Evolutionary conservation across 1,140 invertebrate genomes (phyloP).

Genomic region (Apis florea): DNA sequence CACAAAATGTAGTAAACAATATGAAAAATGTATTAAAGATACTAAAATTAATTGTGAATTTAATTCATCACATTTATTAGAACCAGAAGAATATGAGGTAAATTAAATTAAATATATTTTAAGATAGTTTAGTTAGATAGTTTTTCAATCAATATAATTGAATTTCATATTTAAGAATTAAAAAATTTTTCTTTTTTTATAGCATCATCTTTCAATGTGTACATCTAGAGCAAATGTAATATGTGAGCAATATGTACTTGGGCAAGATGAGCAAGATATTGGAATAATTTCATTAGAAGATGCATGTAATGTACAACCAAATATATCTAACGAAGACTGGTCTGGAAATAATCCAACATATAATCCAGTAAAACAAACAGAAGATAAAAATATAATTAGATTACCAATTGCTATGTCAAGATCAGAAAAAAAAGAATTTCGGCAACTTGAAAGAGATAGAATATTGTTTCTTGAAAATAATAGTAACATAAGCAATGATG

Average conservation of each 20-base stretch:
- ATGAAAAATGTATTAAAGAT: background rate
- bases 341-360: constrained; percentile 1
- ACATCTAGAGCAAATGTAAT: background rate
- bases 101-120: background rate
- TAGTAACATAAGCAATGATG: background rate
- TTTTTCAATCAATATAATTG: background rate
- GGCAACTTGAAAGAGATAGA: constrained; percentile 19
- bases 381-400: constrained; percentile 20
- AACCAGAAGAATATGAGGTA: constrained; percentile 1
- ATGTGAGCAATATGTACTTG: background rate
- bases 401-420: constrained; percentile 22
- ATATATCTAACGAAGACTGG: background rate
- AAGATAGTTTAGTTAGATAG: background rate
- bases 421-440: constrained; percentile 27
- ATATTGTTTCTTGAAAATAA: background rate
- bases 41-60: background rate
- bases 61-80: constrained; percentile 16
- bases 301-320: rapidly evolving
- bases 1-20: constrained; percentile 18
- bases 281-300: background rate
- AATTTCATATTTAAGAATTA: background rate
- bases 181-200: background rate
- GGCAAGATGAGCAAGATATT: background rate
- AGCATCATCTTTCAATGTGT: constrained; percentile 39
- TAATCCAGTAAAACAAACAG: constrained; percentile 1